A percentile compares a stretch with the other conserved stretches of the same genome.
These are phyloP conservation scores for Morpho deidamia DNA, from an alignment of 2,888 invertebrate species.

Conservation along the genomic window DNA sequence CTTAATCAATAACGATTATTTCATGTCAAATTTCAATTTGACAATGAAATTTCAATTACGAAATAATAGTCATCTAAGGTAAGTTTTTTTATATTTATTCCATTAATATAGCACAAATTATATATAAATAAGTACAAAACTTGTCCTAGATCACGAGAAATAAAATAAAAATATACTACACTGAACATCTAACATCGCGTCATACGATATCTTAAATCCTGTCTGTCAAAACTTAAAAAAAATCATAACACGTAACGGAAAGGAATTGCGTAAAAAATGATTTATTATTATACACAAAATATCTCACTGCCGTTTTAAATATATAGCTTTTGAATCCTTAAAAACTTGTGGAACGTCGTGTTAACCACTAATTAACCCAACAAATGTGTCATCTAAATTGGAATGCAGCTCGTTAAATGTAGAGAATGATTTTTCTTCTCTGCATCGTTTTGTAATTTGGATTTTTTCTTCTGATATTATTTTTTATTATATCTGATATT, in stretches of 20 bases:
- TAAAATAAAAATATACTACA: constrained; percentile 41
- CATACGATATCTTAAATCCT: constrained; percentile 63
- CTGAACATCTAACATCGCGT: constrained; percentile 39
- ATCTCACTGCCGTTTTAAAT: constrained; percentile 31
- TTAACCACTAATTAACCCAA: constrained; percentile 65
- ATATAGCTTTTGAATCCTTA: constrained; percentile 26
- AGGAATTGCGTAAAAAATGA: constrained; percentile 67
- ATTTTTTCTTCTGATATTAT: not conserved
- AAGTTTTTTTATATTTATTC: not conserved
- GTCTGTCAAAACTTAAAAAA: constrained; percentile 60
- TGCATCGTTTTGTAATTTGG: constrained; percentile 18
- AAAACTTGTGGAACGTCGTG: constrained; percentile 31
- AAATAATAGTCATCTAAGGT: not conserved
- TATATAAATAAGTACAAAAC: constrained; percentile 7
- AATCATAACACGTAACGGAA: constrained; percentile 54
- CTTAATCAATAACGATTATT: too few species aligned
- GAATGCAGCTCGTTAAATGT: constrained; percentile 46
- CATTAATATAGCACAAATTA: not conserved
- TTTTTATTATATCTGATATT: too few species aligned
- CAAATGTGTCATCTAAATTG: constrained; percentile 44
- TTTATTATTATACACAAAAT: constrained; percentile 50
- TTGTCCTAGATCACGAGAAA: constrained; percentile 22
- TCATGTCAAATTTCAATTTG: too few species aligned
- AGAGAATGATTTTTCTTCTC: constrained; percentile 37
- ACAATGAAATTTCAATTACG: too few species aligned